phyloP scores from a whole-genome alignment of 92 coral and sea anemone species.

The Bergia sp. region DNA sequence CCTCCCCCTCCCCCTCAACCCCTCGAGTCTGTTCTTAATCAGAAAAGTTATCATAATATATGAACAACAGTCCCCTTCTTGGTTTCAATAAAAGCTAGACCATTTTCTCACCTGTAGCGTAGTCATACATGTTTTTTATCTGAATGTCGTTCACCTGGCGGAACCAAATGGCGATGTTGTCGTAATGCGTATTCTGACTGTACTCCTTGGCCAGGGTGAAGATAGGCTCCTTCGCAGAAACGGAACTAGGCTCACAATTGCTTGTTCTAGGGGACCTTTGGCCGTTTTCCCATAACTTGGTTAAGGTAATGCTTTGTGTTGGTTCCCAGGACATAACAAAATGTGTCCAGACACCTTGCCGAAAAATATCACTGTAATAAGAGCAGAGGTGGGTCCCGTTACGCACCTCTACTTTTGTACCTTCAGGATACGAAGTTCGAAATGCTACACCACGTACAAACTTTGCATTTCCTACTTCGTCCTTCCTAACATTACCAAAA shows the following conservation, averaged over 20 bases:
- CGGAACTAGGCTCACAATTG: background rate
- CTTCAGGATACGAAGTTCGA: background rate
- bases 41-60: too few species aligned
- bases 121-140: background rate
- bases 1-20: too few species aligned
- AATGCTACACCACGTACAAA: conserved; percentile 28
- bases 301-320: background rate
- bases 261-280: too few species aligned
- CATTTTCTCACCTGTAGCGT: background rate
- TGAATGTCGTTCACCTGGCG: background rate
- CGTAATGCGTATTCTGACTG: conserved; percentile 25
- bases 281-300: conserved; percentile 23
- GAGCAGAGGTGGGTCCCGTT: conserved; percentile 32
- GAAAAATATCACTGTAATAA: too few species aligned
- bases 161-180: conserved; percentile 43
- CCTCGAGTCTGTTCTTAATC: too few species aligned
- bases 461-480: background rate
- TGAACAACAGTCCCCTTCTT: too few species aligned
- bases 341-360: conserved; percentile 20
- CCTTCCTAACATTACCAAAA: conserved; percentile 33
- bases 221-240: conserved; percentile 12
- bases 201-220: background rate
- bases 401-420: background rate
- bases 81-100: too few species aligned
- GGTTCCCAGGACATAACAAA: conserved; percentile 28